These are phyloP conservation scores for Paralinhomoeus sp. DNA, from an alignment of 2,888 invertebrate genomes.

Conservation along the genomic window DNA sequence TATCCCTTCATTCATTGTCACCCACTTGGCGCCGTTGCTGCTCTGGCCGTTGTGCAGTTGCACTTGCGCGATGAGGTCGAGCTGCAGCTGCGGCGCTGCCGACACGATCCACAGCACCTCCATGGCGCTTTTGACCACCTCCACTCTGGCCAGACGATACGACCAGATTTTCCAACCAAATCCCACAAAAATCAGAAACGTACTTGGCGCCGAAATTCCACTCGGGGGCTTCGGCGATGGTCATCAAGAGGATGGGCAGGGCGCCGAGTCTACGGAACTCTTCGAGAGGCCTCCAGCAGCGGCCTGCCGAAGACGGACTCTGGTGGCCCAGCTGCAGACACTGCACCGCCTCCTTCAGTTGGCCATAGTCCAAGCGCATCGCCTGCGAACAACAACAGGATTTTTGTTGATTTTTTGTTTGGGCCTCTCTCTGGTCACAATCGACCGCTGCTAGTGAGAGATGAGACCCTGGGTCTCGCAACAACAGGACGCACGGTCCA, in stretches of 20 bases:
- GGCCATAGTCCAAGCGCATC: slow-evolving; percentile 37
- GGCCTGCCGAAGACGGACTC: too few relatives aligned
- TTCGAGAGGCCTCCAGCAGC: slow-evolving; percentile 69
- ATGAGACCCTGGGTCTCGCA: too few relatives aligned
- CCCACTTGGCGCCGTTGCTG: neutral
- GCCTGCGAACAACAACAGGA: too few relatives aligned
- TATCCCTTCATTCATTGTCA: neutral
- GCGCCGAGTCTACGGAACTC: slow-evolving; percentile 61
- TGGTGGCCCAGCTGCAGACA: too few relatives aligned
- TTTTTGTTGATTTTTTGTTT: too few relatives aligned
- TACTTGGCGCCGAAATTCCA: slow-evolving; percentile 42
- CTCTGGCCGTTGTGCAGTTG: neutral
- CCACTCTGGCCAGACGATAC: slow-evolving; percentile 36
- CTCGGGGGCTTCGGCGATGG: slow-evolving; percentile 65
- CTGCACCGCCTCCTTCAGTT: too few relatives aligned
- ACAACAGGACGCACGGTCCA: too few relatives aligned
- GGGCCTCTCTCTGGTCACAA: too few relatives aligned
- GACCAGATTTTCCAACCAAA: too few relatives aligned
- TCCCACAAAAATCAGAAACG: too few relatives aligned
- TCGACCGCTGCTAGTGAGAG: too few relatives aligned
- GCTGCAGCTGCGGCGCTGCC: slow-evolving; percentile 53
- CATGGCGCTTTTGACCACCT: slow-evolving; percentile 51
- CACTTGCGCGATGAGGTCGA: slow-evolving; percentile 17
- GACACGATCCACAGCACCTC: slow-evolving; percentile 75
- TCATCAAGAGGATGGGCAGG: slow-evolving; percentile 46